Evolutionary conservation across 35 echinoderm and acorn worm genomes (phyloP), one percentile per base, ranked within the genome.

Genomic region (Ophioderma brevispina): DNA sequence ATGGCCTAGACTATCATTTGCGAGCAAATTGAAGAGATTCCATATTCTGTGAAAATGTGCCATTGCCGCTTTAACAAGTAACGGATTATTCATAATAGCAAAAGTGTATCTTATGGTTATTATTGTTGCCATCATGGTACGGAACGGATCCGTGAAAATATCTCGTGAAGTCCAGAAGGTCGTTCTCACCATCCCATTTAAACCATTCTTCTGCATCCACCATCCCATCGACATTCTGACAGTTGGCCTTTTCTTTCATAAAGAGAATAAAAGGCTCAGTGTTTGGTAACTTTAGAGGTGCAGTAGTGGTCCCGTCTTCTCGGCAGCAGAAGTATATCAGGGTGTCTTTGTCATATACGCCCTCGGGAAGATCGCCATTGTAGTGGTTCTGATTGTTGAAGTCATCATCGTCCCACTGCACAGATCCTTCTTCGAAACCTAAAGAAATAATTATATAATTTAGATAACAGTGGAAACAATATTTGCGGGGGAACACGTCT

Each of bases 281-380:
- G 38, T 83, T 95, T 30, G 93, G 93, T 5, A 95, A 85, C 40
- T 76, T 70, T 33, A 95, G 76, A 0, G 82, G 75, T 32, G 13
- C 86, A 15, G 55, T 38, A 0, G 84, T 50, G 18, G 42, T 70
- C 0, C 88, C 93, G 64, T 95, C 93, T 11, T 91, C 84, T 2
- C 93, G 82, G 37, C 93, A 95, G 63, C 93, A 95, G 89, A 81
- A 95, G 89, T 95, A 95, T 10, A 95, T 95, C 64, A 82, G 37
- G 19, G 93, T 95, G 78, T 95, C 85, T 37, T 89, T 33, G 34
- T 90, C 84, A 76, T 95, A 95, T 18, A 87, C 88, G 31, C 93
- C 93, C 50, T 95, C 84, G 0, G 93, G 93, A 1, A 95, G 33
- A 41, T 37, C 41, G 32, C 93, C 93, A 14, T 50, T 82, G 1